These are phyloP conservation scores for Lagopus muta DNA, from an alignment of 2,113 vertebrate genomes.

Conservation along the genomic window DNA sequence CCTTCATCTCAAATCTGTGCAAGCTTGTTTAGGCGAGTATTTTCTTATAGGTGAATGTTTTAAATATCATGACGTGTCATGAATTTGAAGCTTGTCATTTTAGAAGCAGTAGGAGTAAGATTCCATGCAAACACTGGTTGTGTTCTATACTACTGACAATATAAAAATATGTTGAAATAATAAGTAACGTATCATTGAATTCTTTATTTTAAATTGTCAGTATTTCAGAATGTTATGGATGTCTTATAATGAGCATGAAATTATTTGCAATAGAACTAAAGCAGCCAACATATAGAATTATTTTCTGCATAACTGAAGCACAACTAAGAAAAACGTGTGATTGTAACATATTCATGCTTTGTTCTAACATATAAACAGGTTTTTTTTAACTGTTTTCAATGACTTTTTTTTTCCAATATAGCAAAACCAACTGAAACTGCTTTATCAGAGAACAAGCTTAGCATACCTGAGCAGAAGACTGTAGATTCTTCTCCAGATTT, in stretches of 20 bases:
- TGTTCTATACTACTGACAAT: background rate
- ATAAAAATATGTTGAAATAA: background rate
- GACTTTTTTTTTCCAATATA: conserved; percentile 45
- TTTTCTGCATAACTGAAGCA: background rate
- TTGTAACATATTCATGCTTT: background rate
- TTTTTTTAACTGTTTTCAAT: background rate
- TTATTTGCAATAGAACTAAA: background rate
- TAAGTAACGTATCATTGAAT: background rate
- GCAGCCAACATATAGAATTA: background rate
- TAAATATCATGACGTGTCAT: too few relatives aligned
- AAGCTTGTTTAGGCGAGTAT: conserved; percentile 91
- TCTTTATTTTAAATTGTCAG: background rate
- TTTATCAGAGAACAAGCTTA: conserved; percentile 85
- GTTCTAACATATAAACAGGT: background rate
- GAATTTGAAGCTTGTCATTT: background rate
- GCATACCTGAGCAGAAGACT: conserved; percentile 81
- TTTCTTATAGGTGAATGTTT: background rate
- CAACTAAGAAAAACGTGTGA: background rate
- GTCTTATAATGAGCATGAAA: background rate
- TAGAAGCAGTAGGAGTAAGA: background rate
- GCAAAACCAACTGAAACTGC: conserved; percentile 72
- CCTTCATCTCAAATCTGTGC: conserved; percentile 94
- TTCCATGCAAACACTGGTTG: background rate
- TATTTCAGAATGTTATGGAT: background rate
- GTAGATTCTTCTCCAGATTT: conserved; percentile 89